These are phyloP conservation scores for Cryptomyrus ogoouensis DNA, from an alignment of 2,113 vertebrate genomes.

Conservation along the genomic window DNA sequence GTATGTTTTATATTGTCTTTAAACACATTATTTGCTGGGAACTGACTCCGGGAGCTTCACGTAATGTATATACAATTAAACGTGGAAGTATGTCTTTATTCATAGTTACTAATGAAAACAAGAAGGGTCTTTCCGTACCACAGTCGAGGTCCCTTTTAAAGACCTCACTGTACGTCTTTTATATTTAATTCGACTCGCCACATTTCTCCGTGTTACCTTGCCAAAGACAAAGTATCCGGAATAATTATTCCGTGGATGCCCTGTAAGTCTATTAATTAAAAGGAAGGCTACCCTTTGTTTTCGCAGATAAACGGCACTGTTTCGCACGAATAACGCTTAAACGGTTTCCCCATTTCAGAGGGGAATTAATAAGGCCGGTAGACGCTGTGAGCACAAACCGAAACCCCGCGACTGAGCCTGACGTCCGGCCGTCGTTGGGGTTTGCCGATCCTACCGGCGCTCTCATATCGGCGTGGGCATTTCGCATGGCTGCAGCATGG, in stretches of 20 bases:
- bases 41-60: neutral
- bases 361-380: conserved; percentile 12
- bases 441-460: neutral
- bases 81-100: neutral
- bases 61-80: neutral
- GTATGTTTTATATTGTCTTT: neutral
- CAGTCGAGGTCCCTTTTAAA: neutral
- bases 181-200: neutral
- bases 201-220: conserved; percentile 2
- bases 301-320: conserved; percentile 15
- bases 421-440: neutral
- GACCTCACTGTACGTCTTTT: neutral
- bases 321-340: conserved; percentile 17
- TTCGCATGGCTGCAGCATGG: neutral
- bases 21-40: neutral
- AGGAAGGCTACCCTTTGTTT: conserved; percentile 21
- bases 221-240: conserved; percentile 10
- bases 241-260: conserved; percentile 17
- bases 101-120: neutral
- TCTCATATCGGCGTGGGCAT: neutral
- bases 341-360: neutral
- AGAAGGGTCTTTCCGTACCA: neutral
- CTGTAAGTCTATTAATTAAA: conserved; percentile 14
- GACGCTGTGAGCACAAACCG: neutral
- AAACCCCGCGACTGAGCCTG: neutral